A percentile compares a stretch with the other conserved stretches of the same genome.
phyloP scores from a whole-genome alignment of 2,797 vertebrate species.

The Otolemur crassicaudatus region DNA sequence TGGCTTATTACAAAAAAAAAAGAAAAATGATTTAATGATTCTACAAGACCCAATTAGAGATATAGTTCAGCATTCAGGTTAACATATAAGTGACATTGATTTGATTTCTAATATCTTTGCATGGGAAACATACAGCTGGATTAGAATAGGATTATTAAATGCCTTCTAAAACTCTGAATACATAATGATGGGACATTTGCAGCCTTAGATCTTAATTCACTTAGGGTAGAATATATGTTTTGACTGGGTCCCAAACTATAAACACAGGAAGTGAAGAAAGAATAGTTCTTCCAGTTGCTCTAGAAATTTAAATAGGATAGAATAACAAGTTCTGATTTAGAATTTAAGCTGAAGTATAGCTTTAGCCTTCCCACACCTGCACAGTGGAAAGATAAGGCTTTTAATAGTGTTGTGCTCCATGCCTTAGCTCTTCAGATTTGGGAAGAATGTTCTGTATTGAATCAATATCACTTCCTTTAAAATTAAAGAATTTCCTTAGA shows the following conservation, averaged over 20 bases:
- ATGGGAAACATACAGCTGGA: constrained; percentile 21
- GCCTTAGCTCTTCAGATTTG: constrained; percentile 54
- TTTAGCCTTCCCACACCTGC: constrained; percentile 53
- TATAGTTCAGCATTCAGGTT: constrained; percentile 15
- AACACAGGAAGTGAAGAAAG: constrained; percentile 63
- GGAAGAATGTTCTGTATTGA: constrained; percentile 63
- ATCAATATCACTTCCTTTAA: constrained; percentile 64
- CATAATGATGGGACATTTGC: constrained; percentile 40
- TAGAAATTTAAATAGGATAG: constrained; percentile 65
- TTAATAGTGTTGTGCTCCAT: neutral
- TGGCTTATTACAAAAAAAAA: constrained; percentile 68
- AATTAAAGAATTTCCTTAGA: constrained; percentile 64
- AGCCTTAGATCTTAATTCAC: constrained; percentile 65
- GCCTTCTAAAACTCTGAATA: constrained; percentile 40
- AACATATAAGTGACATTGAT: constrained; percentile 65
- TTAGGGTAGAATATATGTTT: constrained; percentile 69
- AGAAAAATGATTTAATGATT: constrained; percentile 71
- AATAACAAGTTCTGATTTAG: constrained; percentile 73
- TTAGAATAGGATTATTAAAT: constrained; percentile 66
- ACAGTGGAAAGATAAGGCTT: constrained; percentile 51
- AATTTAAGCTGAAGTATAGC: constrained; percentile 57
- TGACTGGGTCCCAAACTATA: constrained; percentile 57
- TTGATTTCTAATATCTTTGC: constrained; percentile 62
- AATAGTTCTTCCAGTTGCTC: constrained; percentile 66
- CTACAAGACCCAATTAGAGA: constrained; percentile 50